These are phyloP conservation scores for Molossus molossus DNA, from an alignment of 2,797 vertebrate species.

Conservation along the genomic window DNA sequence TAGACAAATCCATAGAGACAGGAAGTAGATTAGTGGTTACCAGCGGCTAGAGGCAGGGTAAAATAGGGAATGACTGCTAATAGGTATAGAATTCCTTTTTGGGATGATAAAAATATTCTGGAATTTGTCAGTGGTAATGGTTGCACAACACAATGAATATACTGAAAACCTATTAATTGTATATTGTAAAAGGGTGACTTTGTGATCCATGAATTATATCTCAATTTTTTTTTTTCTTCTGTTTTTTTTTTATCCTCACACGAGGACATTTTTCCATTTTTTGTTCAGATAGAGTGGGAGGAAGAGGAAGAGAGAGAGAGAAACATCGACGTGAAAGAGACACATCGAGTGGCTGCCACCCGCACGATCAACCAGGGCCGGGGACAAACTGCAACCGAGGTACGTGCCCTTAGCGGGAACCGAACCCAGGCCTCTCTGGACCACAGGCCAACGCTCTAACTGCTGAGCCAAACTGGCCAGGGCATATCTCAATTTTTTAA, in stretches of 20 bases:
- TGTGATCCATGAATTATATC: neutral
- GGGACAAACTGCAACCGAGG: too few species aligned
- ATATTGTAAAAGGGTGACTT: neutral
- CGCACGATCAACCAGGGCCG: too few species aligned
- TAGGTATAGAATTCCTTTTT: neutral
- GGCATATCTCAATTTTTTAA: neutral
- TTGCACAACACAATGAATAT: neutral
- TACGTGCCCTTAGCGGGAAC: too few species aligned
- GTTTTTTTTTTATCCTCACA: too few species aligned
- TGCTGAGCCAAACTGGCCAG: too few species aligned
- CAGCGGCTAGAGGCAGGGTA: neutral
- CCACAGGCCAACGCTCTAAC: too few species aligned
- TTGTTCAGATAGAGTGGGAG: too few species aligned
- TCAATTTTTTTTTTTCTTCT: neutral
- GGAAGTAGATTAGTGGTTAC: neutral
- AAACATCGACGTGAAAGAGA: too few species aligned
- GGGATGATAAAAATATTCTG: neutral
- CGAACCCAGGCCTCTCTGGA: too few species aligned
- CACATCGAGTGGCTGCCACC: too few species aligned
- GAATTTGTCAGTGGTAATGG: neutral
- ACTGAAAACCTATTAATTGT: neutral
- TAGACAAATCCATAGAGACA: neutral
- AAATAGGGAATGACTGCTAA: neutral
- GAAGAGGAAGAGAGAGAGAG: too few species aligned
- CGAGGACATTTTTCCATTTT: too few species aligned